Evolutionary conservation across 2,888 invertebrate species (phyloP), one percentile per base, ranked within the genome.

Genomic region (Ophioninae sp.): DNA sequence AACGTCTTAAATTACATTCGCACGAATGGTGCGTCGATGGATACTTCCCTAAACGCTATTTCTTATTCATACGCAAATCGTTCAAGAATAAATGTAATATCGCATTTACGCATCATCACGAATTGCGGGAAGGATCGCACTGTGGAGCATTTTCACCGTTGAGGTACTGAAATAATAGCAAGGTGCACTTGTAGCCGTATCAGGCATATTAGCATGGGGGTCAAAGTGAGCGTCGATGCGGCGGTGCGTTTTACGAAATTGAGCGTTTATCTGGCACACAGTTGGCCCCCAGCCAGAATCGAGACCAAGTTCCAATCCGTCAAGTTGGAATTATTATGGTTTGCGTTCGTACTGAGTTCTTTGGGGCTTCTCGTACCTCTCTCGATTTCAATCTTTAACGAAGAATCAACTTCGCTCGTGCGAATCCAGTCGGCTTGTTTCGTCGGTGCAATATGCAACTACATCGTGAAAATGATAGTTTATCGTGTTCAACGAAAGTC

Each of bases 401-500:
- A 85, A 37, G 67, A 39, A 3, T 67, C 58, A 0, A 78, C 85
- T 17, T 78, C 84, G 0, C 71, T 87, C 0, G 73, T 87, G 22
- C 68, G 88, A 30, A 86, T 86, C 1, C 87, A 88, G 61, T 85
- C 86, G 0, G 86, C 83, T 7, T 85, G 87, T n/a, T 82, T 87
- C 0, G 74, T 77, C 6, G 80, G 85, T n/a, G 88, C 86, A 2
- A 86, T 88, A 0, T 67, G 73, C 0, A 88, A 88, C 67, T 85
- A 83, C n/a, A 20, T 64, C 1, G 69, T 86, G 7, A 89, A 89
- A 67, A 86, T 88, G 84, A 56, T 81, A 6, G 65, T 87, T 2
- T 86, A 85, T 13, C 83, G 84, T n/a, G 37, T 75, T 6, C 78
- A 87, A 72, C 85, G 82, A 9, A 37, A 59, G 10, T 81, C 72